Base-by-base conservation (phyloP, 2,113 vertebrate genomes). In the Heterocephalus glaber region DNA sequence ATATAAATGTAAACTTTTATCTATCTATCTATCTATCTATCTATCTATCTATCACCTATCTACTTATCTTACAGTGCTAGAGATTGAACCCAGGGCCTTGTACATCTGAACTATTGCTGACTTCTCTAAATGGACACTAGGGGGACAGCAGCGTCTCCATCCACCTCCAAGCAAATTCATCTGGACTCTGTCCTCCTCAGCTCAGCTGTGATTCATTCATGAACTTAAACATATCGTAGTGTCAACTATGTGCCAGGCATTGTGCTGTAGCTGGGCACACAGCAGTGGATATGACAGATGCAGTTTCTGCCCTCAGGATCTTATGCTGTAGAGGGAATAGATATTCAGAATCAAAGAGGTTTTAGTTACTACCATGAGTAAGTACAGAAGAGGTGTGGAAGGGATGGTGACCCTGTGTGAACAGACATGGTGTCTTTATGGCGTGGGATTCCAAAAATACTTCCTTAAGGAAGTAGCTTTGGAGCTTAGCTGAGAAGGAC, bases 161-260 rank as follows among this genome's bases (percentile, higher is more conserved):
- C 72, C 35, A 87, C 13, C 52, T 63, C 66, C 47, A 38, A 58
- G 38, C 33, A 95, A 92, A 96, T 92, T 81, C 68, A 80, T 86
- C 92, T 92, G 33, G 35, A 74, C 20, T n/a, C 52, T 13, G 17
- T 95, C 72, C 24, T 81, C 52, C 70, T 35, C 19, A 74, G 60
- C n/a, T 96, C 76, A 74, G 61, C 54, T 70, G 47, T 56, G 85
- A 90, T 77, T 85, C 82, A 81, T 66, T 95, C 91, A 88, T 72
- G 93, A 95, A 90, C 85, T 65, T 47, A 95, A 95, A 70, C 44
- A 94, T 80, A 44, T 94, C 66, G 33, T 47, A 38, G 54, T 74
- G 89, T 86, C 65, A 95, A 8, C 61, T 72, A 56, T 33, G 28
- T 85, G 66, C 89, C 85, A 96, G 47, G 61, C 58, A 84, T 74